These are phyloP conservation scores for Lochmaea crataegi DNA, from an alignment of 2,888 invertebrate species.

Conservation along the genomic window DNA sequence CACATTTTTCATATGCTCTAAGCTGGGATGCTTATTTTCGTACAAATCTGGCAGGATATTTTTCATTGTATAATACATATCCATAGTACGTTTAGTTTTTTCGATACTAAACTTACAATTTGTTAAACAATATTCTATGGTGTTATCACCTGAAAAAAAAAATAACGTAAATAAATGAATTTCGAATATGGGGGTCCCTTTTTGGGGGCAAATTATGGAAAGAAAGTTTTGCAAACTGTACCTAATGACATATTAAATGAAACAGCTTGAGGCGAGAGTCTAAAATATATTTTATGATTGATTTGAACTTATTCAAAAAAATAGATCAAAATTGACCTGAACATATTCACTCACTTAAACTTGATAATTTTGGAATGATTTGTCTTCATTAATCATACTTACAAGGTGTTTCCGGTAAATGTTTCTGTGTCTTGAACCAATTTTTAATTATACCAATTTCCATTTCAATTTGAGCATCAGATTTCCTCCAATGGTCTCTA, in stretches of 20 bases:
- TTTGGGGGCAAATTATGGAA: no score
- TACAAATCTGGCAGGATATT: slow-evolving; percentile 38
- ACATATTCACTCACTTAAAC: no score
- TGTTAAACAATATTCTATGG: slow-evolving; percentile 16
- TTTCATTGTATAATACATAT: slow-evolving; percentile 44
- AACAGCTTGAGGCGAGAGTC: no score
- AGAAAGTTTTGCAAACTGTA: no score
- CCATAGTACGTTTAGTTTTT: slow-evolving; percentile 40
- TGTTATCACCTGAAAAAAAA: slow-evolving; percentile 18
- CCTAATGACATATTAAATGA: no score
- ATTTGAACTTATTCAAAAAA: no score
- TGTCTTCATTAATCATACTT: not conserved
- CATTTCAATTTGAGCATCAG: not conserved
- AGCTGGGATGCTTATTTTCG: not conserved
- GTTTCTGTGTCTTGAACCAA: slow-evolving; percentile 21
- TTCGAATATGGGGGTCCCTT: no score
- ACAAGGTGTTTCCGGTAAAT: slow-evolving; percentile 26
- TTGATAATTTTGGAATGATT: no score
- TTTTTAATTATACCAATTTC: slow-evolving; percentile 12
- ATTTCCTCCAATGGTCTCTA: slow-evolving; percentile 9
- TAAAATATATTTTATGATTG: no score
- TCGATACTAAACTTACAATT: slow-evolving; percentile 43
- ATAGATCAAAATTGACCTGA: no score
- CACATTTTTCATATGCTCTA: not conserved
- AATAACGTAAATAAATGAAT: no score